Evolutionary conservation across 2,888 invertebrate species (phyloP).

Genomic region (Mimachlamys varia): DNA sequence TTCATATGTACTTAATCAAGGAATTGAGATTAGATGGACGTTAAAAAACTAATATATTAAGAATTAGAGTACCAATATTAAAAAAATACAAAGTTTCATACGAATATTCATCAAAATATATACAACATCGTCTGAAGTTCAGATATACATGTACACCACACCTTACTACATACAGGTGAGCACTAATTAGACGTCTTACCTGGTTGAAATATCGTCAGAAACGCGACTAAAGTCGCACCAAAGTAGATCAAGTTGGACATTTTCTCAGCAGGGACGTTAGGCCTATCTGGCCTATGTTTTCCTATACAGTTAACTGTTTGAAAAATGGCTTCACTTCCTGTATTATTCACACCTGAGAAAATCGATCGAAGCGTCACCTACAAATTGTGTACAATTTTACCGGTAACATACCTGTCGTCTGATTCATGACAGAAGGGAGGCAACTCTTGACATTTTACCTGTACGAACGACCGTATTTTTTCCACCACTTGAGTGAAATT

Average conservation of each 20-base stretch:
- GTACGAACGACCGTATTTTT: too few species aligned
- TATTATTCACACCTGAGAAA: slow-evolving; percentile 36
- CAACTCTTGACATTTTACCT: background rate
- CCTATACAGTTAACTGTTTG: background rate
- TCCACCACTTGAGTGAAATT: too few species aligned
- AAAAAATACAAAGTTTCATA: too few species aligned
- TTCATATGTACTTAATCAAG: too few species aligned
- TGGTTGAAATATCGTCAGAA: background rate
- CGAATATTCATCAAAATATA: too few species aligned
- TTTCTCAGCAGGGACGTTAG: background rate
- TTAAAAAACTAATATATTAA: too few species aligned
- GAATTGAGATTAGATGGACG: too few species aligned
- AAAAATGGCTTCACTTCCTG: slow-evolving; percentile 35
- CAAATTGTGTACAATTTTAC: background rate
- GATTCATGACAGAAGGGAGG: background rate
- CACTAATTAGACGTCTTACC: background rate
- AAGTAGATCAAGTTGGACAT: background rate
- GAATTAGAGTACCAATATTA: too few species aligned
- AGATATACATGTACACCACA: background rate
- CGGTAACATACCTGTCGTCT: background rate
- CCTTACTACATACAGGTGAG: background rate
- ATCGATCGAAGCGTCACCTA: slow-evolving; percentile 26
- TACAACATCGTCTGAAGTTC: background rate
- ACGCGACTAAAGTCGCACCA: background rate
- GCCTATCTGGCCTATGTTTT: background rate